Evolutionary conservation across 2,888 invertebrate species (phyloP).

Genomic region (Acleris literana): DNA sequence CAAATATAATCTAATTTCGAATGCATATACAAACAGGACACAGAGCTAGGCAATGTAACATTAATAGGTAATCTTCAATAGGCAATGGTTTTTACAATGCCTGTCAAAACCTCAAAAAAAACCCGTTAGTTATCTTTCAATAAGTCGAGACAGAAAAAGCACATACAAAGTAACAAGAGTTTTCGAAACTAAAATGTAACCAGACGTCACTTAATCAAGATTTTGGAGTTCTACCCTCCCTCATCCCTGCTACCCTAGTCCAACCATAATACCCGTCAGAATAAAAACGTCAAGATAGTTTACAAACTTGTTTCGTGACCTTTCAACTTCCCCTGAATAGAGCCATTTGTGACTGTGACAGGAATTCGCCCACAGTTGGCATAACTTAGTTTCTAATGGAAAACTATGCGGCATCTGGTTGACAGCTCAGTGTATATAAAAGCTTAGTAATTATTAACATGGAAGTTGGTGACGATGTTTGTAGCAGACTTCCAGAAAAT

Average conservation of each 20-base stretch:
- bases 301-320: slow-evolving; percentile 29
- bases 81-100: too few relatives aligned
- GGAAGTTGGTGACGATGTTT: too few relatives aligned
- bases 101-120: too few relatives aligned
- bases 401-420: not conserved
- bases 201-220: not conserved
- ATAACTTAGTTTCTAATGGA: slow-evolving; percentile 3
- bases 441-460: too few relatives aligned
- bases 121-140: too few relatives aligned
- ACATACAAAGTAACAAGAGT: not conserved
- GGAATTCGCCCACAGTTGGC: slow-evolving; percentile 12
- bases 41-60: too few relatives aligned
- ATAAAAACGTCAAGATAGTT: slow-evolving; percentile 30
- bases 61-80: too few relatives aligned
- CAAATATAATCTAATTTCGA: too few relatives aligned
- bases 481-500: too few relatives aligned
- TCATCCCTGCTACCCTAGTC: not conserved
- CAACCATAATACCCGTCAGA: slow-evolving; percentile 1
- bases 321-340: slow-evolving; percentile 28
- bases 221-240: not conserved
- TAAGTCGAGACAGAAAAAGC: too few relatives aligned
- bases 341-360: slow-evolving; percentile 22
- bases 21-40: too few relatives aligned
- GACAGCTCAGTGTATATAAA: not conserved
- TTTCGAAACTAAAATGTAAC: not conserved